phyloP scores from a whole-genome alignment of 1,140 invertebrate genomes.

The Solenopsis invicta region DNA sequence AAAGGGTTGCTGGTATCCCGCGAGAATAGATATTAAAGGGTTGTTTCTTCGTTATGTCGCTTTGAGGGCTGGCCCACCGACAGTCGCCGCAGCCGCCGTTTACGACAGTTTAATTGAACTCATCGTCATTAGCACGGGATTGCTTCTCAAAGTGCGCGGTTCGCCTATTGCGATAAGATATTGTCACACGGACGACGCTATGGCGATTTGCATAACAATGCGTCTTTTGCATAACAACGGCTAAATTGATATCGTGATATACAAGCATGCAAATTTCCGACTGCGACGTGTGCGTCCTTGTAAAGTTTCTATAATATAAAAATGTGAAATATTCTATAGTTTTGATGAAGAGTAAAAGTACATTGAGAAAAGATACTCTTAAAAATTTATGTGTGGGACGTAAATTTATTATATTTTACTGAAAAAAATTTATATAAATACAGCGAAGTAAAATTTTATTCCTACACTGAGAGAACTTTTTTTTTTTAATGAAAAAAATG shows the following conservation, averaged over 20 bases:
- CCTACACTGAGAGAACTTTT: no score
- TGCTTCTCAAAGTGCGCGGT: constrained; percentile 18
- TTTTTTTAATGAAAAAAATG: no score
- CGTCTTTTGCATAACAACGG: background rate
- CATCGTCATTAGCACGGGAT: background rate
- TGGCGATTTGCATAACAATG: constrained; percentile 25
- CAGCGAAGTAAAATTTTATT: no score
- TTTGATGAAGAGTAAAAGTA: background rate
- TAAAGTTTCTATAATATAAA: background rate
- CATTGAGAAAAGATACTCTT: no score
- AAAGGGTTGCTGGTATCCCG: constrained; percentile 7
- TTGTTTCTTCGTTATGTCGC: constrained; percentile 13
- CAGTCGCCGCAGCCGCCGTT: background rate
- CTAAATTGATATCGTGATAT: background rate
- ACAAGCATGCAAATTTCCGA: background rate
- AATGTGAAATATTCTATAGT: background rate
- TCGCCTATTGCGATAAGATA: constrained; percentile 19
- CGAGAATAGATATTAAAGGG: constrained; percentile 43
- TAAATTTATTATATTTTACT: no score
- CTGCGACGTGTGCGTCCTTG: background rate
- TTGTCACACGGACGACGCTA: background rate
- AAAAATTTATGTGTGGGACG: no score
- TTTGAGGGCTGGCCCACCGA: constrained; percentile 1
- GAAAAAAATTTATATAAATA: no score
- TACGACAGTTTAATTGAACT: constrained; percentile 42